Conservation (phyloP, 2,113 vertebrate genomes). For the Tor tambroides region DNA sequence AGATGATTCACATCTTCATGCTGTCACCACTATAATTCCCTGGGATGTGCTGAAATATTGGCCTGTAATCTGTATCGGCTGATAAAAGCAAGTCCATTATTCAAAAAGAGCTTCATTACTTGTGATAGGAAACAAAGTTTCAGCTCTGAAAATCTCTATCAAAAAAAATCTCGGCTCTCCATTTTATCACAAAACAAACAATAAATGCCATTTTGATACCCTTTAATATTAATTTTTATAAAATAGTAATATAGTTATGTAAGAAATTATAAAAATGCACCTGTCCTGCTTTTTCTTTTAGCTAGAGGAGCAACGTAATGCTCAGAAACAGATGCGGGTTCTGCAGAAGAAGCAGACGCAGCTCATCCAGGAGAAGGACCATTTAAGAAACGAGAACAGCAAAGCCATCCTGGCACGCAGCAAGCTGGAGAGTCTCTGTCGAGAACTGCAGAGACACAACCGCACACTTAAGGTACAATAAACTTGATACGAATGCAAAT, state of each 20-base stretch:
- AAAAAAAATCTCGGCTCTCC: too few species aligned
- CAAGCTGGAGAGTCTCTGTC: conserved; percentile 96
- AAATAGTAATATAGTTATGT: too few species aligned
- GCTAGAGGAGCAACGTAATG: conserved; percentile 93
- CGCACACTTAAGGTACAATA: conserved; percentile 90
- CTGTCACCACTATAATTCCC: neutral
- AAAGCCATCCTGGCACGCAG: conserved; percentile 95
- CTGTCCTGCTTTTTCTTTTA: conserved; percentile 58
- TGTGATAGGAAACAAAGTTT: too few species aligned
- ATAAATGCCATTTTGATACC: too few species aligned
- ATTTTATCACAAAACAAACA: too few species aligned
- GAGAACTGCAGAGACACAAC: conserved; percentile 96
- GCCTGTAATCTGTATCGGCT: too few species aligned
- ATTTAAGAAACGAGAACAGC: conserved; percentile 93
- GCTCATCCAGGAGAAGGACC: conserved; percentile 95
- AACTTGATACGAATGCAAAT: neutral
- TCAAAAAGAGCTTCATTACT: too few species aligned
- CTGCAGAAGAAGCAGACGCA: conserved; percentile 97
- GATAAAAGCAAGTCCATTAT: too few species aligned
- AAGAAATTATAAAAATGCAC: too few species aligned
- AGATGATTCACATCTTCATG: neutral
- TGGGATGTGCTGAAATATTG: too few species aligned
- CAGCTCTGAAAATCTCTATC: too few species aligned
- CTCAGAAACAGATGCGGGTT: conserved; percentile 93
- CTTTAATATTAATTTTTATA: too few species aligned